Percentiles rank a stretch among this genome's conserved stretches.
Conservation (phyloP, 2,113 vertebrate species). For the Anolis sagrei region DNA sequence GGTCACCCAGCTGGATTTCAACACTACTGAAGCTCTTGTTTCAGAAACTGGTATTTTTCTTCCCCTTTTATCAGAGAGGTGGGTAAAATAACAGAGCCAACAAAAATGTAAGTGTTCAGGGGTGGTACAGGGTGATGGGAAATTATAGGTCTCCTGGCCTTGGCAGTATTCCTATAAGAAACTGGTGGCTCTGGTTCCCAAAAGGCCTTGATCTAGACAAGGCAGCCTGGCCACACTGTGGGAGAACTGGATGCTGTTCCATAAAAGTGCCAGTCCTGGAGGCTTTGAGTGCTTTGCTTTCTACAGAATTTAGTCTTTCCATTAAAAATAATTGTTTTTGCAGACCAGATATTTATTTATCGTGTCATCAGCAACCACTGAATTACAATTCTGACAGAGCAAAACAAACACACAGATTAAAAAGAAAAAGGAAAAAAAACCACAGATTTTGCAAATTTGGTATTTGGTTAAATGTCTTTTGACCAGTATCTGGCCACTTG, state of each 20-base stretch:
- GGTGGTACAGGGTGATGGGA: slow-evolving; percentile 18
- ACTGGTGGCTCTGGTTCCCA: slow-evolving; percentile 36
- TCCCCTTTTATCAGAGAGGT: slow-evolving; percentile 48
- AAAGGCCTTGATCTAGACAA: slow-evolving; percentile 33
- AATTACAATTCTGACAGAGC: no score
- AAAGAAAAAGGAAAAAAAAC: no score
- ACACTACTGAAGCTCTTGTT: slow-evolving; percentile 32
- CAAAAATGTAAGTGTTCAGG: slow-evolving; percentile 51
- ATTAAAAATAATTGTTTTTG: neutral
- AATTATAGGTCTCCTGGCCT: slow-evolving; percentile 60
- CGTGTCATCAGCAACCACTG: no score
- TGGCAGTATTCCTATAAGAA: slow-evolving; percentile 49
- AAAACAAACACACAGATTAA: no score
- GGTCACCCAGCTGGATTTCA: slow-evolving; percentile 57
- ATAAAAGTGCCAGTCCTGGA: neutral
- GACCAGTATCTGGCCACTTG: no score
- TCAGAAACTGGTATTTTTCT: slow-evolving; percentile 49
- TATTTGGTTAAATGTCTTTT: no score
- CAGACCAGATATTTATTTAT: no score
- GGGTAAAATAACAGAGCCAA: slow-evolving; percentile 46
- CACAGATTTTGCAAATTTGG: no score
- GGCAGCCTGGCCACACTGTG: slow-evolving; percentile 5
- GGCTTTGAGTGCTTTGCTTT: slow-evolving; percentile 15
- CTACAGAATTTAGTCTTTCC: slow-evolving; percentile 12
- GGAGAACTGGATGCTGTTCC: slow-evolving; percentile 33